Evolutionary conservation across 2,113 vertebrate genomes (phyloP).

Genomic region (Elaphurus davidianus): DNA sequence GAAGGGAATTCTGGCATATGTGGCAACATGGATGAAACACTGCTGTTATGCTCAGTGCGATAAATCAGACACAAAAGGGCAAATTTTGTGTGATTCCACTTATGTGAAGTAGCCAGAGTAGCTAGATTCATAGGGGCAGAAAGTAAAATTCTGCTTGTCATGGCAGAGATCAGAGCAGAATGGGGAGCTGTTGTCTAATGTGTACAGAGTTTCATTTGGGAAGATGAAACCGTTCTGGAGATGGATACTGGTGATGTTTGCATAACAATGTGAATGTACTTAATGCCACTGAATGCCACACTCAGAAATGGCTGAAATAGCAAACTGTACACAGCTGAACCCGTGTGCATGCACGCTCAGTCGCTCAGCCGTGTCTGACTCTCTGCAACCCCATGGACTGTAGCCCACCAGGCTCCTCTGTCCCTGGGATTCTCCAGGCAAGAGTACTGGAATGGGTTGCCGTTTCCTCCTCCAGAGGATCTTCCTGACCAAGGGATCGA

Average conservation of each 20-base stretch:
- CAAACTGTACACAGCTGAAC: neutral
- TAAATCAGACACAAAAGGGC: neutral
- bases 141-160: neutral
- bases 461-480: neutral
- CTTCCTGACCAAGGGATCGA: neutral
- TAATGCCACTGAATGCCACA: neutral
- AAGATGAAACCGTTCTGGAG: neutral
- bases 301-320: neutral
- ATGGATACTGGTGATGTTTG: neutral
- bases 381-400: neutral
- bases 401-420: neutral
- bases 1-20: neutral
- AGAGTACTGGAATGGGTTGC: neutral
- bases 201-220: neutral
- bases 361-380: rapidly evolving
- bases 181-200: neutral
- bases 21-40: neutral
- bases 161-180: neutral
- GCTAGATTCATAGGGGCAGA: neutral
- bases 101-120: neutral
- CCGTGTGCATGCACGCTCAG: neutral
- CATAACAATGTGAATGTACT: neutral
- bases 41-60: neutral
- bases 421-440: neutral
- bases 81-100: neutral